These are phyloP conservation scores for Drosophila kepulauana DNA, from an alignment of 1,140 invertebrate species.

Conservation along the genomic window DNA sequence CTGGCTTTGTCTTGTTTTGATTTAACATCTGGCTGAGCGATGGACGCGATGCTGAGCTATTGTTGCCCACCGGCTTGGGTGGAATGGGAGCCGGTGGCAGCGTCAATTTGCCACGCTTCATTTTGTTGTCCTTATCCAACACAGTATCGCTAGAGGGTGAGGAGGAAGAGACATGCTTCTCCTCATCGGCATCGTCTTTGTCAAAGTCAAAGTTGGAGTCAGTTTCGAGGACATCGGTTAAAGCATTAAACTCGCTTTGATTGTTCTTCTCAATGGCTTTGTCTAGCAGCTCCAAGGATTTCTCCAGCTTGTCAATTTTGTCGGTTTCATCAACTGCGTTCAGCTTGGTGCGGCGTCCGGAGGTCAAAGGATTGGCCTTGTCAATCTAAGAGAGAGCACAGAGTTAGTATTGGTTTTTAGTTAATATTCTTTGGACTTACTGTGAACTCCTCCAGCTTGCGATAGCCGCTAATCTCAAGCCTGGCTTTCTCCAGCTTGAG, in stretches of 20 bases:
- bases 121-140: slow-evolving; percentile 31
- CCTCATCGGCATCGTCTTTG: slow-evolving; percentile 58
- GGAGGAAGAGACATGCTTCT: slow-evolving; percentile 2
- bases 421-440: slow-evolving; percentile 10
- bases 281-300: slow-evolving; percentile 68
- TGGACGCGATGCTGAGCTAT: slow-evolving; percentile 7
- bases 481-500: slow-evolving; percentile 88
- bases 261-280: slow-evolving; percentile 74
- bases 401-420: neutral
- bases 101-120: slow-evolving; percentile 46
- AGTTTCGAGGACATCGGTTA: slow-evolving; percentile 67
- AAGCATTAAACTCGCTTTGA: slow-evolving; percentile 60
- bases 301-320: slow-evolving; percentile 72
- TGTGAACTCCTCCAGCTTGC: slow-evolving; percentile 76
- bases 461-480: slow-evolving; percentile 75
- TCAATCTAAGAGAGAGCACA: slow-evolving; percentile 27
- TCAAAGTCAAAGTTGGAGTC: slow-evolving; percentile 66
- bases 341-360: slow-evolving; percentile 57
- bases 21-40: slow-evolving; percentile 49
- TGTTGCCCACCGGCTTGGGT: slow-evolving; percentile 27
- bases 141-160: neutral
- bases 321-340: slow-evolving; percentile 59
- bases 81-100: slow-evolving; percentile 53
- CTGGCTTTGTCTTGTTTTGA: slow-evolving; percentile 17
- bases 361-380: slow-evolving; percentile 61